These are phyloP conservation scores for Heliornis fulica DNA, from an alignment of 2,113 vertebrate genomes.

Conservation along the genomic window DNA sequence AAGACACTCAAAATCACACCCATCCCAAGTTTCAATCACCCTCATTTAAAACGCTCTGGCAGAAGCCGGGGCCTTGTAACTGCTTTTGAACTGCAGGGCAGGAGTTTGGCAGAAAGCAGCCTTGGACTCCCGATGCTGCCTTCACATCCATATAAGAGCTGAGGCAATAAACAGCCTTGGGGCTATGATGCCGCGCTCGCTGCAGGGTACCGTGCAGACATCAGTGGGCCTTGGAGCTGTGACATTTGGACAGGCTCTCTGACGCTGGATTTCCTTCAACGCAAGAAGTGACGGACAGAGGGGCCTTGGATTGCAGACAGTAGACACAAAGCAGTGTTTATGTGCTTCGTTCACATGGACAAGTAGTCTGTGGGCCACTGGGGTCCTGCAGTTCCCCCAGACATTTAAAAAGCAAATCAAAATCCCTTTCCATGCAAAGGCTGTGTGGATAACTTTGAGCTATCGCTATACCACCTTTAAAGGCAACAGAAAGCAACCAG, in stretches of 20 bases:
- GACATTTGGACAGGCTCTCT: not conserved
- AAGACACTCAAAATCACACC: not conserved
- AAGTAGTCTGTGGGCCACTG: not conserved
- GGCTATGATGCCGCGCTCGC: not conserved
- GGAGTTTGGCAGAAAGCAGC: not conserved
- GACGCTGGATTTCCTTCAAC: not conserved
- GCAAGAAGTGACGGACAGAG: not conserved
- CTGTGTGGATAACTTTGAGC: not conserved
- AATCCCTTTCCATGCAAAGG: not conserved
- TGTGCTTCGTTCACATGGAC: not conserved
- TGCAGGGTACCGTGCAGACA: rapidly evolving
- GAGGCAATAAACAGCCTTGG: not conserved
- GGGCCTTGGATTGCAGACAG: not conserved
- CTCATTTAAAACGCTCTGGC: not conserved
- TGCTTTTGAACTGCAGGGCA: not conserved
- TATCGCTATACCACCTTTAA: not conserved
- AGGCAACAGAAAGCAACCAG: slow-evolving; percentile 5
- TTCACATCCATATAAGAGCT: not conserved
- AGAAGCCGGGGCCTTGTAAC: not conserved
- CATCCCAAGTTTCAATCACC: not conserved
- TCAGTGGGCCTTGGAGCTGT: not conserved
- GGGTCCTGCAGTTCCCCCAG: not conserved
- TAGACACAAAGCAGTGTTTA: rapidly evolving
- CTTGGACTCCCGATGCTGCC: not conserved
- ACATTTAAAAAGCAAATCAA: not conserved